Evolutionary conservation across 2,797 vertebrate genomes (phyloP).

Genomic region (Xenentodon cancila): DNA sequence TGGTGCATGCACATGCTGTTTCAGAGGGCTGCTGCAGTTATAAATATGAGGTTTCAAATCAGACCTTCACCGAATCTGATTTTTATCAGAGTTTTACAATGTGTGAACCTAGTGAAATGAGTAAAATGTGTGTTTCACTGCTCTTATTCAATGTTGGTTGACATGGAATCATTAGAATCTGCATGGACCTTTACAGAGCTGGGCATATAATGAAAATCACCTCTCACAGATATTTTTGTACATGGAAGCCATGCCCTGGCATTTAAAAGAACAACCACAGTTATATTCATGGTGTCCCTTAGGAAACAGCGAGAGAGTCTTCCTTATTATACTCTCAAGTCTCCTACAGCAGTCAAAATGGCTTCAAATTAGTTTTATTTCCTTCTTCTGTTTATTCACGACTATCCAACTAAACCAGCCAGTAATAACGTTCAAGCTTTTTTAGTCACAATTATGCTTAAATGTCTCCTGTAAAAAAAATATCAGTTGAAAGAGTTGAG

Average conservation of each 20-base stretch:
- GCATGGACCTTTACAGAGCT: background rate
- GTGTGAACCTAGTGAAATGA: no score
- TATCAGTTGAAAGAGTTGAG: conserved; percentile 23
- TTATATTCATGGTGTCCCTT: background rate
- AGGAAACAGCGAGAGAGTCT: background rate
- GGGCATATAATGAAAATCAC: background rate
- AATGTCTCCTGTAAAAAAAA: conserved; percentile 38
- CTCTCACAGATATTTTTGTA: background rate
- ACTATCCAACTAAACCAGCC: no score
- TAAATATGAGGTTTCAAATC: no score
- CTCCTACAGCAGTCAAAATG: background rate
- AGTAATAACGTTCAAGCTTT: background rate
- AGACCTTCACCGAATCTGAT: no score
- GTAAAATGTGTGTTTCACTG: no score
- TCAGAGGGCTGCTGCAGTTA: no score
- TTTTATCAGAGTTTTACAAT: no score
- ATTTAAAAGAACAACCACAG: conserved; percentile 14
- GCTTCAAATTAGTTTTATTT: background rate
- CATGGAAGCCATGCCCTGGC: background rate
- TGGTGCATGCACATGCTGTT: no score
- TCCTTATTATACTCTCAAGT: background rate
- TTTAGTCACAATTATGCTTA: conserved; percentile 1
- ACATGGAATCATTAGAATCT: background rate
- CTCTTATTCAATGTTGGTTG: no score
- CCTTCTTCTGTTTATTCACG: no score